These are phyloP conservation scores for Sisyra terminalis DNA, from an alignment of 2,888 invertebrate species.

Conservation along the genomic window DNA sequence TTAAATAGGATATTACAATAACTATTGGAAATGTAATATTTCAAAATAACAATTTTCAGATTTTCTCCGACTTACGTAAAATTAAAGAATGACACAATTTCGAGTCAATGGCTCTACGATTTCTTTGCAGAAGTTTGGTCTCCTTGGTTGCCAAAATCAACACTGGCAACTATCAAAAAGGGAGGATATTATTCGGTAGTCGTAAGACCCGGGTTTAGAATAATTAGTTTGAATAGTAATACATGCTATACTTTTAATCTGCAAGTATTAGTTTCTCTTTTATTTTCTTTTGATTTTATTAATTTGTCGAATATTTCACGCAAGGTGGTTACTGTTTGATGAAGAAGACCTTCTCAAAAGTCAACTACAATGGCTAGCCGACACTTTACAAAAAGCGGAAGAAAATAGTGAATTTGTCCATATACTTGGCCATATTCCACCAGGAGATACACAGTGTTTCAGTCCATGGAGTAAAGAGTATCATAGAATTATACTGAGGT, in stretches of 20 bases:
- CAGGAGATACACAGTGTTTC: too few relatives aligned
- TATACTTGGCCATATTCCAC: slow-evolving; percentile 11
- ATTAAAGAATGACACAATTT: too few relatives aligned
- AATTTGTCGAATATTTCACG: too few relatives aligned
- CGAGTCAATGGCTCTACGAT: slow-evolving; percentile 58
- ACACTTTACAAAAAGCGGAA: slow-evolving; percentile 58
- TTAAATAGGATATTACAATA: too few relatives aligned
- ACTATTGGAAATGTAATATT: too few relatives aligned
- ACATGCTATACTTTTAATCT: slow-evolving; percentile 58
- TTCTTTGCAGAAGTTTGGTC: slow-evolving; percentile 51
- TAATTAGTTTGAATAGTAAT: slow-evolving; percentile 68
- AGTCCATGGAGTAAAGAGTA: too few relatives aligned
- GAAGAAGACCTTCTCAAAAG: slow-evolving; percentile 51
- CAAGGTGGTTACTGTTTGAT: slow-evolving; percentile 11
- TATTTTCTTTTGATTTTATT: background rate
- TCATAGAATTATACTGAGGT: too few relatives aligned
- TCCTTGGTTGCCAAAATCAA: slow-evolving; percentile 47
- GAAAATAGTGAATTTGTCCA: slow-evolving; percentile 40
- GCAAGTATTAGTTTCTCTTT: slow-evolving; percentile 26
- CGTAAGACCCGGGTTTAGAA: slow-evolving; percentile 49
- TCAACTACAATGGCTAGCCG: slow-evolving; percentile 68
- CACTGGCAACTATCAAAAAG: slow-evolving; percentile 37
- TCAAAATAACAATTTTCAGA: too few relatives aligned
- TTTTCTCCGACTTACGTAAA: too few relatives aligned
- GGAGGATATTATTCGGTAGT: slow-evolving; percentile 66